These are phyloP conservation scores for Euglossa dilemma DNA, from an alignment of 1,140 invertebrate species.

Conservation along the genomic window DNA sequence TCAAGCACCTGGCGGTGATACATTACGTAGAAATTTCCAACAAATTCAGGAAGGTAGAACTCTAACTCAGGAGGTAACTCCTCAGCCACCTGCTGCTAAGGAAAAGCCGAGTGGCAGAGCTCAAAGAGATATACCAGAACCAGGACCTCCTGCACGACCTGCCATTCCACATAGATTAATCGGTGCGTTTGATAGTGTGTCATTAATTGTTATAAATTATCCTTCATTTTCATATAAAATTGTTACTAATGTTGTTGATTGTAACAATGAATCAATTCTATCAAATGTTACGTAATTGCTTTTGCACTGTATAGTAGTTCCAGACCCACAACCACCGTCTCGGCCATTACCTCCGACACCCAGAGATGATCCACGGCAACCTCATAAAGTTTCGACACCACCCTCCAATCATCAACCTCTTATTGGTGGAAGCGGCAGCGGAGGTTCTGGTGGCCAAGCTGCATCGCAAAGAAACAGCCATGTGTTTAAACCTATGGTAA, in stretches of 20 bases:
- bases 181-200: slow-evolving; percentile 78
- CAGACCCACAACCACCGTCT: slow-evolving; percentile 86
- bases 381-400: slow-evolving; percentile 84
- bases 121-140: slow-evolving; percentile 86
- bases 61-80: slow-evolving; percentile 83
- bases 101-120: slow-evolving; percentile 79
- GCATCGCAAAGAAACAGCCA: slow-evolving; percentile 89
- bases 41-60: slow-evolving; percentile 96
- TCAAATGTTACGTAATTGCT: slow-evolving; percentile 41
- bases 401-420: slow-evolving; percentile 81
- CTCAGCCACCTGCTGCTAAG: slow-evolving; percentile 83
- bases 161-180: slow-evolving; percentile 94
- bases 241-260: not conserved
- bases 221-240: not conserved
- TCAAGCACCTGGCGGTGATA: slow-evolving; percentile 94
- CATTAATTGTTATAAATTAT: not conserved
- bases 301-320: slow-evolving; percentile 81
- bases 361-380: slow-evolving; percentile 85
- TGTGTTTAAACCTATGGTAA: slow-evolving; percentile 92
- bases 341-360: slow-evolving; percentile 94
- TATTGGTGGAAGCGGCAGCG: slow-evolving; percentile 72
- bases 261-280: not conserved
- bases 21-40: slow-evolving; percentile 97
- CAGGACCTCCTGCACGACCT: slow-evolving; percentile 91
- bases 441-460: slow-evolving; percentile 78